Evolutionary conservation across 2,797 vertebrate species (phyloP), one percentile per base, ranked within the genome.

Genomic region (Platyrinchus mystaceus): DNA sequence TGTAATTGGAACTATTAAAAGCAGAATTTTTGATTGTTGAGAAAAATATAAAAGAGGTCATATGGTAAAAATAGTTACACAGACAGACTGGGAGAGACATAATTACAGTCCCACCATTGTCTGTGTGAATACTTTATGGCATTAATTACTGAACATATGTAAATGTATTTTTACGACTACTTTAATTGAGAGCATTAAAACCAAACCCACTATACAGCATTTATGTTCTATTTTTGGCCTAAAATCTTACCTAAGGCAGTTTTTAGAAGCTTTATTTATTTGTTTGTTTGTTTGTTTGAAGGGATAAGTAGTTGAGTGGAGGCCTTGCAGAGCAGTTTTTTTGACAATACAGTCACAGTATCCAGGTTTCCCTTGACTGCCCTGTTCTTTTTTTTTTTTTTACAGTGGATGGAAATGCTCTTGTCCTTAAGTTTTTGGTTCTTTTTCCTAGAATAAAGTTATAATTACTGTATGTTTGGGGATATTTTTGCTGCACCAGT

Each of bases 71-170:
- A 93, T 94, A 95, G 63, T 84, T 86, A 76, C 69, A 84, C 62
- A 97, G 91, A 64, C 85, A 96, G 85, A 89, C 67, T 74, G 55
- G 28, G 37, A 92, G 75, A 96, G 82, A 92, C 59, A 84, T 95
- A 94, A 87, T 71, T 77, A 86, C 32, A 67, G 69, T 94, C 41
- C 37, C 60, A 82, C 74, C 93, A 96, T 82, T 83, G 70, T 92
- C 91, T 96, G 36, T 69, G 87, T 46, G 73, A 95, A 84, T 73
- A 76, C 32, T 91, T 94, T 87, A 91, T 96, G 93, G 37, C 73
- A 91, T 91, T 95, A 90, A 92, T 96, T 97, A 91, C 77, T 83
- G 47, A 91, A 91, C 84, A 85, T 66, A 91, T 93, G 89, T 92
- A 94, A 95, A 93, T 84, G 28, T 60, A 74, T 92, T 93, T 95